These are phyloP conservation scores for Allobates femoralis DNA, from an alignment of 2,797 vertebrate genomes.

Conservation along the genomic window DNA sequence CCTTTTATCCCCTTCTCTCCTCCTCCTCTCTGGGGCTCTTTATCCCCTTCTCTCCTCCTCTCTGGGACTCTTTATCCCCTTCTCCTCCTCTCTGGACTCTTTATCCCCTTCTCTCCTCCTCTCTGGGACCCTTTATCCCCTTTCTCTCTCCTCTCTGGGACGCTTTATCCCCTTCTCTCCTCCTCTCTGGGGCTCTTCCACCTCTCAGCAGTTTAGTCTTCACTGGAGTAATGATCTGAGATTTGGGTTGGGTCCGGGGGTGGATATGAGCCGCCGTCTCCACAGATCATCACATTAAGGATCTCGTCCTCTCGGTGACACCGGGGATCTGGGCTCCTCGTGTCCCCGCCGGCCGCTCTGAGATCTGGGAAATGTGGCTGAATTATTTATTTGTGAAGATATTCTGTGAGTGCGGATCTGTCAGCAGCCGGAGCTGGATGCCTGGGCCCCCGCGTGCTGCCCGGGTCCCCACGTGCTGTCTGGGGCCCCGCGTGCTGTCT, in stretches of 20 bases:
- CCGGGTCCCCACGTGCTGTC: no score
- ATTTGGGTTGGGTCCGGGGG: not conserved
- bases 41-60: no score
- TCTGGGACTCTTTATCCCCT: no score
- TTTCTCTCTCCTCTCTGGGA: not conserved
- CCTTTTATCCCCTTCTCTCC: no score
- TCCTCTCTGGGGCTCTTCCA: not conserved
- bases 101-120: no score
- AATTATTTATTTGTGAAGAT: constrained; percentile 50
- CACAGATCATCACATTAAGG: constrained; percentile 26
- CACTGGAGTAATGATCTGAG: not conserved
- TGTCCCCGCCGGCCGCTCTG: constrained; percentile 13
- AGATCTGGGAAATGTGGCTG: constrained; percentile 21
- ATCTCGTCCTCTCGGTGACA: not conserved
- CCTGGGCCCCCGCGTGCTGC: no score
- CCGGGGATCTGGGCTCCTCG: constrained; percentile 42
- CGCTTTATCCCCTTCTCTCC: not conserved
- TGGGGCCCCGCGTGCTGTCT: no score
- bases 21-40: no score
- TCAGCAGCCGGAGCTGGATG: not conserved
- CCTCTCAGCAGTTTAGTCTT: not conserved
- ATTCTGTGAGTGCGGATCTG: not conserved
- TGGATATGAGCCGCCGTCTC: no score
- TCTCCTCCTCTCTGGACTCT: no score
- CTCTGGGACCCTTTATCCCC: not conserved